phyloP scores from a whole-genome alignment of 2,797 vertebrate species.

The Florisuga fusca region DNA sequence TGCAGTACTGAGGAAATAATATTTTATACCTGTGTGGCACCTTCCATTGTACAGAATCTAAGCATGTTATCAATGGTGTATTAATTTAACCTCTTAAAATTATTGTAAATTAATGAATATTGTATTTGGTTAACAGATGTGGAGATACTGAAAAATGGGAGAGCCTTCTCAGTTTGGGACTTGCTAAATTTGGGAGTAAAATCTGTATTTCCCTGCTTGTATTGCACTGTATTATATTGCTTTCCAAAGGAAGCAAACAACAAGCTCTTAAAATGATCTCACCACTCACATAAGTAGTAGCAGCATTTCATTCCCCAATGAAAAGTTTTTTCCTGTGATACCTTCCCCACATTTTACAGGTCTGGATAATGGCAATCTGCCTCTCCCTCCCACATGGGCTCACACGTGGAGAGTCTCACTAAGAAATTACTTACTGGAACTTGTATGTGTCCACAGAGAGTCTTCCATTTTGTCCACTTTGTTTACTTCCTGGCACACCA shows the following conservation, averaged over 20 bases:
- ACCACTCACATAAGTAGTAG: neutral
- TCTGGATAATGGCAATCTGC: neutral
- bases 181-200: neutral
- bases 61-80: neutral
- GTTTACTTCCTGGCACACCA: neutral
- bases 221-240: neutral
- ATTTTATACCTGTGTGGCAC: neutral
- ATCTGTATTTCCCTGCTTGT: neutral
- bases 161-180: neutral
- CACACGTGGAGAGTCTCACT: fast-evolving
- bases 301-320: neutral
- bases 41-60: neutral
- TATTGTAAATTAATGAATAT: neutral
- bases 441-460: fast-evolving
- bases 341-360: neutral
- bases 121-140: neutral
- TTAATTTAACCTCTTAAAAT: neutral
- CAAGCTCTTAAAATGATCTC: neutral
- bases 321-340: neutral
- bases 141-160: neutral
- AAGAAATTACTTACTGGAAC: neutral
- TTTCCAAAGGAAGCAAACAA: neutral
- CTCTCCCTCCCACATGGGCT: neutral
- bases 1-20: neutral
- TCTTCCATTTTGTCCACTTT: neutral